Conservation (phyloP, 2,888 invertebrate species). For the Folsomia manolachei region DNA sequence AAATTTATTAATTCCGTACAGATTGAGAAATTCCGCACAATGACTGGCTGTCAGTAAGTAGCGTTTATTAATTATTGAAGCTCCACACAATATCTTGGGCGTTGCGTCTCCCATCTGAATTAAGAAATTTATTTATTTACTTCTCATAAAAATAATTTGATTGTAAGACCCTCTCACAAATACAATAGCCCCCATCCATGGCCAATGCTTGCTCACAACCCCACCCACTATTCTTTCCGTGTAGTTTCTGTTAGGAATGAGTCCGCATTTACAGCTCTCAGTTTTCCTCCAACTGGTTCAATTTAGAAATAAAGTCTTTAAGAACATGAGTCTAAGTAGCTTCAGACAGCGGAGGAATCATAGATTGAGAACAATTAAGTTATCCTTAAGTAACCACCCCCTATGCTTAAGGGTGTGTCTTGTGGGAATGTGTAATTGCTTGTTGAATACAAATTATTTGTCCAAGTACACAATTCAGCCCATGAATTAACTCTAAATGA, state of each 20-base stretch:
- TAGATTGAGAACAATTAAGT: too few species aligned
- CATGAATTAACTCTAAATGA: too few species aligned
- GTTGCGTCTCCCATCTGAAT: slow-evolving; percentile 8
- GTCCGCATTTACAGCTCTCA: slow-evolving; percentile 18
- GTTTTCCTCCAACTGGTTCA: slow-evolving; percentile 5
- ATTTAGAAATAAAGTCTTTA: slow-evolving; percentile 15
- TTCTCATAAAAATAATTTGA: neutral
- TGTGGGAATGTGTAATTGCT: too few species aligned
- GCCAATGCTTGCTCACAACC: slow-evolving; percentile 40
- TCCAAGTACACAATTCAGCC: neutral
- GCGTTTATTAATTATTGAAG: slow-evolving; percentile 32
- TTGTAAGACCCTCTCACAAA: neutral
- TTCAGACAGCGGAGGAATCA: too few species aligned
- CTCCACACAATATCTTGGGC: slow-evolving; percentile 39
- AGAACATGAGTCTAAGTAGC: neutral
- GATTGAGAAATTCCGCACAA: slow-evolving; percentile 31
- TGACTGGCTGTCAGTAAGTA: slow-evolving; percentile 44
- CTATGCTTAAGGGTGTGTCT: too few species aligned
- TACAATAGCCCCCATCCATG: slow-evolving; percentile 46
- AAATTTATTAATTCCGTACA: slow-evolving; percentile 30
- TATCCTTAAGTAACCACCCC: too few species aligned
- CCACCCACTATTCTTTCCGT: slow-evolving; percentile 45
- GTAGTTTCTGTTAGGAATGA: neutral
- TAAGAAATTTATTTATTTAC: neutral
- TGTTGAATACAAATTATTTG: neutral